Base-by-base conservation (phyloP, 2,888 invertebrate genomes). In the Hydroisotoma schaefferi region DNA sequence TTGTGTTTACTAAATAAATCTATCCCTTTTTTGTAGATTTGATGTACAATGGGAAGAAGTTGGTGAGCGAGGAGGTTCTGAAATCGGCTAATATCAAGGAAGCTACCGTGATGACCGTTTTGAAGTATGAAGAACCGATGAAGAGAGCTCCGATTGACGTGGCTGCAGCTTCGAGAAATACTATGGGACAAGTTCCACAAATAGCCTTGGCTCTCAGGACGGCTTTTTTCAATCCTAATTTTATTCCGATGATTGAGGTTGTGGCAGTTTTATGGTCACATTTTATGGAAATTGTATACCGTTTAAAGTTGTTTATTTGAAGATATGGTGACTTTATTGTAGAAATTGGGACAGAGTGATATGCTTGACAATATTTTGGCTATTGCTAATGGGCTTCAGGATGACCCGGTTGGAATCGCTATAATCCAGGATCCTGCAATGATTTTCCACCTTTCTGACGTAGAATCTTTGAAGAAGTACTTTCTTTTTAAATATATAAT, bases 351-450 rank as follows among this genome's bases (percentile, higher is more conserved):
- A 33, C 75, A 79, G 51, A 79, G 80, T 25, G 81, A 82, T 57
- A 77, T 79, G 12, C 74, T 88, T 73, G 82, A 85, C 61, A 87
- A 86, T 75, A 84, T 90, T 15, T 81, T 87, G 52, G 83, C 84
- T 44, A 83, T 84, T 26, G 84, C 85, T 0, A 88, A 88, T 6
- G 85, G 84, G 0, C 77, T 90, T 12, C 81, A 80, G 1, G 82
- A 85, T 33, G 88, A 89, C 75, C 85, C 87, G 38, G 83, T 85
- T 15, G 85, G 87, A 0, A 77, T 88, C 28, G 87, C 88, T 1
- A 84, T 89, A 69, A 80, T 90, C 15, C 86, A 87, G 74, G 88
- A 89, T 75, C 85, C 86, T 20, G 87, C 88, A 72, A 77, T 90
- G n/a, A 78, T 90, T 67, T 82, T 84, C 0, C 85, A 87, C 15